phyloP scores from a whole-genome alignment of 2,888 invertebrate species.

The Hartigia nigra region DNA sequence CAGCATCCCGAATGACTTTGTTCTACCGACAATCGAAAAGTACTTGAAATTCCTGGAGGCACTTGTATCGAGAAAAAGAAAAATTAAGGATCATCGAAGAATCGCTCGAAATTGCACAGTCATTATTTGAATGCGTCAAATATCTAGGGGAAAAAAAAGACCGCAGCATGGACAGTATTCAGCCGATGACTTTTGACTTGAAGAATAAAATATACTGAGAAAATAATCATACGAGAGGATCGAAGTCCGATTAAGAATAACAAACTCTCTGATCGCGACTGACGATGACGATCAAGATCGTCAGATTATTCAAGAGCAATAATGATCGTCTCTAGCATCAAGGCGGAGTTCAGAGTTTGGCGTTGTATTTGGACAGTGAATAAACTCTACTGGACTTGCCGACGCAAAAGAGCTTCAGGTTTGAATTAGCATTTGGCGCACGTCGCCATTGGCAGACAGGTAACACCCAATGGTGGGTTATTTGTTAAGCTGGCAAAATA shows the following conservation, averaged over 20 bases:
- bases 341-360: background rate
- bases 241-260: background rate
- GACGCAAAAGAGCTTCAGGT: background rate
- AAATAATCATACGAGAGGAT: background rate
- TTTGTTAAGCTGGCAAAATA: background rate
- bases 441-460: background rate
- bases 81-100: background rate
- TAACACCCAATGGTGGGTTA: background rate
- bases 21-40: background rate
- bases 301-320: background rate
- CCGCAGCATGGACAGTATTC: background rate
- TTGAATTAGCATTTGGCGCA: background rate
- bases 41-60: background rate
- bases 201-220: background rate
- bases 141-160: background rate
- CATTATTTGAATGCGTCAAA: background rate
- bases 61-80: background rate
- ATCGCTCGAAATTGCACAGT: background rate
- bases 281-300: background rate
- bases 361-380: background rate
- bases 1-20: too few relatives aligned
- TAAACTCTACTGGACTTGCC: background rate
- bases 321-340: background rate
- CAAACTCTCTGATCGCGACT: background rate
- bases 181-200: background rate